Evolutionary conservation across 2,113 vertebrate species (phyloP).

Genomic region (Chelonoidis abingdonii): DNA sequence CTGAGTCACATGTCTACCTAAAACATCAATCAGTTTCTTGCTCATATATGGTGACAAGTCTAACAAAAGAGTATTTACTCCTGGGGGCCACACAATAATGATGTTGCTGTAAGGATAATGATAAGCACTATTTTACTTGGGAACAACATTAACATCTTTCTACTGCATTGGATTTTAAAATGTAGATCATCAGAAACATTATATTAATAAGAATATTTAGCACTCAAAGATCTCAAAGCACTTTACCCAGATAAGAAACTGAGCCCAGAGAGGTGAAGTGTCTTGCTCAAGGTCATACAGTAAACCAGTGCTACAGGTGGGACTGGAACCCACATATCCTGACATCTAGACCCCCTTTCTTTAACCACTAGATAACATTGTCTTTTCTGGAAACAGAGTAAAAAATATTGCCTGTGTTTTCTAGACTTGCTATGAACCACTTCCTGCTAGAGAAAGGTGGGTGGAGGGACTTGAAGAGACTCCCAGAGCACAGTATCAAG

Average conservation of each 20-base stretch:
- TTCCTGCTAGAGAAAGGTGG: neutral
- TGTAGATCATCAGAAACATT: conserved; percentile 26
- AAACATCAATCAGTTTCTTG: conserved; percentile 25
- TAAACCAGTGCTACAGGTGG: neutral
- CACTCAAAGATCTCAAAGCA: conserved; percentile 9
- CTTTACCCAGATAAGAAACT: neutral
- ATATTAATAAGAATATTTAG: conserved; percentile 3
- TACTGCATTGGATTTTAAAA: conserved; percentile 43
- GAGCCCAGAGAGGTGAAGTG: neutral
- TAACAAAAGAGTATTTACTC: conserved; percentile 61
- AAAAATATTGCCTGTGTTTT: neutral
- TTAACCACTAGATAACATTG: neutral
- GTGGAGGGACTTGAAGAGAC: neutral
- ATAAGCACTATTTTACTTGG: conserved; percentile 42
- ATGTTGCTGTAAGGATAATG: conserved; percentile 52
- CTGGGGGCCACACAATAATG: conserved; percentile 35
- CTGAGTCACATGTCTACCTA: conserved; percentile 4
- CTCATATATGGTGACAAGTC: conserved; percentile 30
- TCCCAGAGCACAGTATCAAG: neutral
- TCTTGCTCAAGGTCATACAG: neutral
- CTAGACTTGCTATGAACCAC: neutral
- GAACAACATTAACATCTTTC: conserved; percentile 46
- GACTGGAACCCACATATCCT: neutral
- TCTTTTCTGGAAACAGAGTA: neutral
- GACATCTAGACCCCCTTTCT: neutral